Base-by-base conservation (phyloP, 2,888 invertebrate species). In the Lycia hirtaria region DNA sequence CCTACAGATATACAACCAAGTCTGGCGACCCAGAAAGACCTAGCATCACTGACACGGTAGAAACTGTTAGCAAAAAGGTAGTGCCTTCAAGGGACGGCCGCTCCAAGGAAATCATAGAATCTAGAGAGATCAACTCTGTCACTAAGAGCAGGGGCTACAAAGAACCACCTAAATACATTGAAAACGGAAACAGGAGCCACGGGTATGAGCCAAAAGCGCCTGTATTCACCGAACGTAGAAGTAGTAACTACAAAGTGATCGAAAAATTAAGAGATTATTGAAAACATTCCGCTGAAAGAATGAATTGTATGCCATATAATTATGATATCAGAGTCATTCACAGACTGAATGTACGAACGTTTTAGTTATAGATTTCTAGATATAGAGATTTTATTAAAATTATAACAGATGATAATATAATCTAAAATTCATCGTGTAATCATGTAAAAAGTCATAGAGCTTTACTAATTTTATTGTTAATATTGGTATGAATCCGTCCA, bases 11-110 rank as follows among this genome's bases (percentile, higher is more conserved):
- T 64, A 94, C 94, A 5, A 94, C 94, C 10, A 93, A 94, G 61
- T 93, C 94, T 6, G 95, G 94, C 55, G 94, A 95, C 78, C 95
- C 95, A 1, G 86, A 93, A 50, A 85, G 95, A 64, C 95, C 95
- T 15, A 94, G 94, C 71, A 92, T 95, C 51, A 95, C 96, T 19
- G 95, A 96, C 72, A 95, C 95, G 0, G 94, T 95, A 12, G 94
- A 95, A 76, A 95, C 93, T 38, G 93, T 94, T 69, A 93, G 94
- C 65, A 95, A 95, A 83, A 95, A 95, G 83, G 93, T 94, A 1
- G 86, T 95, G 43, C 95, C 95, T 10, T 88, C 93, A 0, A 93
- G 92, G 73, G 93, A 94, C 71, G 95, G 95, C 0, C 92, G 94
- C 20, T 88, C 93, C 5, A 90, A 94, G 68, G 95, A 95, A 80